These are phyloP conservation scores for Chymomyza costata DNA, from an alignment of 1,140 invertebrate genomes.

Conservation along the genomic window DNA sequence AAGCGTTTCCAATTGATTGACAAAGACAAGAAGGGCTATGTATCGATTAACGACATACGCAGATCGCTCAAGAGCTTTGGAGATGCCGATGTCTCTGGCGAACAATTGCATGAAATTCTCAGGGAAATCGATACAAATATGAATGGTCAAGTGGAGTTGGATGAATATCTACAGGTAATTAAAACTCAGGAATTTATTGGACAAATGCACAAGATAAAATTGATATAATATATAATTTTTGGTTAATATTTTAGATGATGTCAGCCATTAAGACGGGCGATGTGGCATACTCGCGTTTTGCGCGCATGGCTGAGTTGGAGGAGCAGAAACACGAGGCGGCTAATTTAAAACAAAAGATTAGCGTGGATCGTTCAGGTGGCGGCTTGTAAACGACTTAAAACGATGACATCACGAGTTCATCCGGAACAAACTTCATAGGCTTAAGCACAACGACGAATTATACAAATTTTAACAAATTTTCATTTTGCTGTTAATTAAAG, in stretches of 20 bases:
- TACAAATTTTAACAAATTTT: constrained; percentile 31
- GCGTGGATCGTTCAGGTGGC: constrained; percentile 94
- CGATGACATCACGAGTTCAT: constrained; percentile 22
- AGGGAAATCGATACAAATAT: constrained; percentile 99
- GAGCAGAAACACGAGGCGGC: constrained; percentile 87
- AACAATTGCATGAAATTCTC: constrained; percentile 97
- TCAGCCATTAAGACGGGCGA: constrained; percentile 96
- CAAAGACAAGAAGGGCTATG: constrained; percentile 96
- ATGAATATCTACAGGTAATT: constrained; percentile 97
- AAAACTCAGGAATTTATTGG: no score
- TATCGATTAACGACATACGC: constrained; percentile 97
- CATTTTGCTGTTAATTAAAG: constrained; percentile 66
- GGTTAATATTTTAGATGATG: constrained; percentile 86
- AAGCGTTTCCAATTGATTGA: constrained; percentile 97
- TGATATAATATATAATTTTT: constrained; percentile 3
- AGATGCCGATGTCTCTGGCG: constrained; percentile 90
- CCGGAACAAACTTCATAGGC: constrained; percentile 35
- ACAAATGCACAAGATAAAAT: neutral
- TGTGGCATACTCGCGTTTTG: constrained; percentile 93
- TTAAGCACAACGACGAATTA: constrained; percentile 44
- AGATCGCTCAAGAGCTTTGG: constrained; percentile 94
- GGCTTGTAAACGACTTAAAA: constrained; percentile 82
- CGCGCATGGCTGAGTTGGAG: constrained; percentile 92
- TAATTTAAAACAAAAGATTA: constrained; percentile 85
- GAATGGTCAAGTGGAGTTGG: constrained; percentile 99